A percentile compares a stretch with the other conserved stretches of the same genome.
Evolutionary conservation across 1,140 invertebrate genomes (phyloP).

Genomic region (Zophobas atratus): DNA sequence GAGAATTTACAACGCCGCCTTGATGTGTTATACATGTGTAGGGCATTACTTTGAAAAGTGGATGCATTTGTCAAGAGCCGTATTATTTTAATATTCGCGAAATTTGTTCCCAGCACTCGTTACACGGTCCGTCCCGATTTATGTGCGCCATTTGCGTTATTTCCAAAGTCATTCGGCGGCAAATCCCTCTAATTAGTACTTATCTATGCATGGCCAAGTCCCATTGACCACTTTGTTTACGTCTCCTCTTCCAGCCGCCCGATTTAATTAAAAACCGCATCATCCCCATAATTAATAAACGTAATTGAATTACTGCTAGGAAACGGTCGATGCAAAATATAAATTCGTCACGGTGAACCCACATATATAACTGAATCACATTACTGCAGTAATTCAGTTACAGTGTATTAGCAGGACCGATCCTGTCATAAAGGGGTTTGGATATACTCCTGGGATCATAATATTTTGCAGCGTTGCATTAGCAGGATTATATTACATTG

Average conservation of each 20-base stretch:
- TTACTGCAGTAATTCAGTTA: constrained; percentile 47
- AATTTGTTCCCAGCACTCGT: constrained; percentile 17
- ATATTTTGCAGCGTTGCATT: constrained; percentile 46
- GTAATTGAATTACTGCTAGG: constrained; percentile 44
- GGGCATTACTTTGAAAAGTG: constrained; percentile 16
- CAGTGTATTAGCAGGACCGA: constrained; percentile 42
- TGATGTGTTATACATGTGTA: constrained; percentile 35
- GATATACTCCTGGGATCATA: constrained; percentile 44
- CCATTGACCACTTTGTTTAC: constrained; percentile 11
- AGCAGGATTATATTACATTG: constrained; percentile 46
- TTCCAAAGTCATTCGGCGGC: constrained; percentile 23
- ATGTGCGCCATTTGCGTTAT: constrained; percentile 2
- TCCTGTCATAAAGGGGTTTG: constrained; percentile 45
- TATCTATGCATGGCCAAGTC: constrained; percentile 15
- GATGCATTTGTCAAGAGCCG: constrained; percentile 37
- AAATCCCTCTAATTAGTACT: constrained; percentile 26
- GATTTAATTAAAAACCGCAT: constrained; percentile 40
- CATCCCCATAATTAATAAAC: constrained; percentile 44
- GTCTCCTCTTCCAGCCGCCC: neutral
- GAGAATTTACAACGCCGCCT: constrained; percentile 42
- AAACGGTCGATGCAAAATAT: constrained; percentile 45
- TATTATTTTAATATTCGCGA: constrained; percentile 35
- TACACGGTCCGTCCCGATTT: neutral
- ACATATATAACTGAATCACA: constrained; percentile 45
- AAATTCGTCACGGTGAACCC: constrained; percentile 48